Percentiles rank a stretch among this genome's conserved stretches.
Evolutionary conservation across 2,113 vertebrate species (phyloP).

Genomic region (Zosterops pallidus): DNA sequence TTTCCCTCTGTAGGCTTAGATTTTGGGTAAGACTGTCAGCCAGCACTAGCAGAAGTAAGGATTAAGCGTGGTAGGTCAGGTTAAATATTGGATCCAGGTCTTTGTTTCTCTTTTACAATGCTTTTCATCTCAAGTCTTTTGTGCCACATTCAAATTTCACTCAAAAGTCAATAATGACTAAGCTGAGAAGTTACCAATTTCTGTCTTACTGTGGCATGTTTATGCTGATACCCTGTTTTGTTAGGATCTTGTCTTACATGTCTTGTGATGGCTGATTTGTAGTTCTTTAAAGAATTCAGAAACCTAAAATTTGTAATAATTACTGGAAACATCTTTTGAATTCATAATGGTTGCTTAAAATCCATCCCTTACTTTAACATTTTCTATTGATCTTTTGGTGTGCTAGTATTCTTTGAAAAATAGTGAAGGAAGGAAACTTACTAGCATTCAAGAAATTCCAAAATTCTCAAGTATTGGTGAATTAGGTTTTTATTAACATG

Average conservation of each 20-base stretch:
- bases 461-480: not conserved
- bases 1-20: not conserved
- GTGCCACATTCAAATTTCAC: not conserved
- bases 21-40: not conserved
- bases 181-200: not conserved
- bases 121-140: conserved; percentile 11
- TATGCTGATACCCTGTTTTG: not conserved
- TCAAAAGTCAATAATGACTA: not conserved
- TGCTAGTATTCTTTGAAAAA: not conserved
- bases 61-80: not conserved
- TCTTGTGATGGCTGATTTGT: conserved; percentile 15
- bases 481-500: conserved; percentile 23
- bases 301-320: not conserved
- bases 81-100: not conserved
- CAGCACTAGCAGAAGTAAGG: not conserved
- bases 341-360: not conserved
- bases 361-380: not conserved
- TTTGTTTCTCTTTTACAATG: not conserved
- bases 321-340: not conserved
- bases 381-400: not conserved
- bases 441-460: not conserved
- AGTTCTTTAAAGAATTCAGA: not conserved
- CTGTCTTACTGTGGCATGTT: conserved; percentile 35
- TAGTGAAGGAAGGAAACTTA: not conserved
- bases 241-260: conserved; percentile 46